A percentile compares a stretch with the other conserved stretches of the same genome.
phyloP scores from a whole-genome alignment of 2,888 invertebrate species.

The Celastrina argiolus region DNA sequence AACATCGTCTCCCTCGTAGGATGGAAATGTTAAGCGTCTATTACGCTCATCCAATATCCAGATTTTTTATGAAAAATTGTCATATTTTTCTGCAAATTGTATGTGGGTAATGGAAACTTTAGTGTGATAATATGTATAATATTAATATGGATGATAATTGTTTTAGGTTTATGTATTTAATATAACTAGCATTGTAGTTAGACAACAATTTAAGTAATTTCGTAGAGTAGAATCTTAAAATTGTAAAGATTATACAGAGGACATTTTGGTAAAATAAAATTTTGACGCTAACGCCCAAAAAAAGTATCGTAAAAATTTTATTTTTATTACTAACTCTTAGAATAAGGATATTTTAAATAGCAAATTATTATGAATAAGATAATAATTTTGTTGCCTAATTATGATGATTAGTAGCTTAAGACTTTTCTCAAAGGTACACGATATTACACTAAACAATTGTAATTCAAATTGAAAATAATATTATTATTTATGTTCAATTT shows the following conservation, averaged over 20 bases:
- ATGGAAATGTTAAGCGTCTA: slow-evolving; percentile 42
- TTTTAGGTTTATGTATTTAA: slow-evolving; percentile 30
- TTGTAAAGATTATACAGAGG: neutral
- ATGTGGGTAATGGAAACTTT: neutral
- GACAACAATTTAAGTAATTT: slow-evolving; percentile 17
- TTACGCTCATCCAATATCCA: neutral
- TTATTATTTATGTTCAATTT: no score
- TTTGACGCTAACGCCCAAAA: slow-evolving; percentile 1
- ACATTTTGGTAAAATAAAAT: neutral
- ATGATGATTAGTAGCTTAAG: slow-evolving; percentile 39
- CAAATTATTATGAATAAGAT: slow-evolving; percentile 28
- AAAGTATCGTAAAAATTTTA: neutral
- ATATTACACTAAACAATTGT: slow-evolving; percentile 31
- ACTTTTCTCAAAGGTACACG: slow-evolving; percentile 58
- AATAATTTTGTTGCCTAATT: slow-evolving; percentile 30
- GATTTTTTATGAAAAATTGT: neutral
- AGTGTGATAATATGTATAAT: slow-evolving; percentile 73
- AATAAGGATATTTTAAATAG: slow-evolving; percentile 1
- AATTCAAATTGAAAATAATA: no score
- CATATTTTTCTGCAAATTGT: neutral
- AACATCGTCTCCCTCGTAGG: slow-evolving; percentile 37
- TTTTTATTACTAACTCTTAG: neutral
- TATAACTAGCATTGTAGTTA: slow-evolving; percentile 26
- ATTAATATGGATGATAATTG: slow-evolving; percentile 51
- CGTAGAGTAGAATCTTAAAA: neutral